Percentiles rank a stretch among this genome's conserved stretches.
phyloP scores from a whole-genome alignment of 1,140 invertebrate genomes.

The Heterodera schachtii region DNA sequence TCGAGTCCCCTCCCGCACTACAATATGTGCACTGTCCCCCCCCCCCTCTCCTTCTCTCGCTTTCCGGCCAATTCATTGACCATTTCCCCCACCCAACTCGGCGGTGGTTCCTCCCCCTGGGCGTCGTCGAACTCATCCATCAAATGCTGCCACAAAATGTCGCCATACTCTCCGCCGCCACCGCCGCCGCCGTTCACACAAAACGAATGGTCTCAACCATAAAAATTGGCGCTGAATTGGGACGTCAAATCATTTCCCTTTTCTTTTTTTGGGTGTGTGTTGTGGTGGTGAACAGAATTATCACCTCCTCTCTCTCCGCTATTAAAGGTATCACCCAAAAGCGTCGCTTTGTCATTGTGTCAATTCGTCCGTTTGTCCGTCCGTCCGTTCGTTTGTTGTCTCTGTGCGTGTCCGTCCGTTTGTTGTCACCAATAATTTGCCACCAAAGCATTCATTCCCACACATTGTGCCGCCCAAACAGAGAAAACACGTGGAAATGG shows the following conservation, averaged over 20 bases:
- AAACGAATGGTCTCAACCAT: background rate
- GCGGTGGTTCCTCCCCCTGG: background rate
- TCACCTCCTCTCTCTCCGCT: too few species aligned
- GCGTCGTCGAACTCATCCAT: slow-evolving; percentile 1
- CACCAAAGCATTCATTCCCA: background rate
- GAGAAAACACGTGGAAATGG: too few species aligned
- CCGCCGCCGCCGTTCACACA: background rate
- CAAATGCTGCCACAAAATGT: background rate
- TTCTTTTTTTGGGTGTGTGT: background rate
- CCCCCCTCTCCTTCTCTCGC: too few species aligned
- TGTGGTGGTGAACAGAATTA: background rate
- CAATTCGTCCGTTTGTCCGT: too few species aligned
- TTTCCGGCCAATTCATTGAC: background rate
- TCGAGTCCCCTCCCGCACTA: too few species aligned
- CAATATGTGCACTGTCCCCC: background rate
- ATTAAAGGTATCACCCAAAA: too few species aligned
- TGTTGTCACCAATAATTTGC: background rate
- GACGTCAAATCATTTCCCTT: background rate
- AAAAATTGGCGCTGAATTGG: background rate
- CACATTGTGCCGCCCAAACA: background rate
- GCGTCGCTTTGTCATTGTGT: too few species aligned
- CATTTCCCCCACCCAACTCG: background rate
- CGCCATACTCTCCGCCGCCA: background rate
- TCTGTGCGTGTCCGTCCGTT: background rate
- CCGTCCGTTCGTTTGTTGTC: background rate